Percentiles rank a stretch among this genome's conserved stretches.
Conservation (phyloP, 2,113 vertebrate genomes). For the Pelodiscus sinensis region DNA sequence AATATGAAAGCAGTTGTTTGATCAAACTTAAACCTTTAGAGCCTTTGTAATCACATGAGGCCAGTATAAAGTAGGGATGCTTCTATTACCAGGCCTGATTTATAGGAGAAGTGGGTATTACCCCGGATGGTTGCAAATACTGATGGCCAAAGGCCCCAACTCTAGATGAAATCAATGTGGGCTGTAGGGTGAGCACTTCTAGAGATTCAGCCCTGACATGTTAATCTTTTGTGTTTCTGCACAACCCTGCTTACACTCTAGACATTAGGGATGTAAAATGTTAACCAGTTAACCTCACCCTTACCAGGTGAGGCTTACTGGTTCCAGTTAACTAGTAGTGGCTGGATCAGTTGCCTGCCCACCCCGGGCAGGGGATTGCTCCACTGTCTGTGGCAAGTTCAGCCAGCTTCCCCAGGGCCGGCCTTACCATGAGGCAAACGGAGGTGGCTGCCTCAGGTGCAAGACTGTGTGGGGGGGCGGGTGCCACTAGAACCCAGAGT, state of each 20-base stretch:
- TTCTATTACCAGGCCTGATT: not conserved
- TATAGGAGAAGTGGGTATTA: not conserved
- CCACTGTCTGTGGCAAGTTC: too few relatives aligned
- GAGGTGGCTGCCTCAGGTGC: too few relatives aligned
- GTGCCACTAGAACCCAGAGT: too few relatives aligned
- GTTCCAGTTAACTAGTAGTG: too few relatives aligned
- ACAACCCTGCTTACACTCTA: not conserved
- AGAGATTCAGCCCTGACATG: not conserved
- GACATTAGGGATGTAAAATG: too few relatives aligned
- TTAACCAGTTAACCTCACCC: too few relatives aligned
- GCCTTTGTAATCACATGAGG: not conserved
- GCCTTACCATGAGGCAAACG: too few relatives aligned
- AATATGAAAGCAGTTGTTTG: not conserved
- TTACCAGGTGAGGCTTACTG: too few relatives aligned
- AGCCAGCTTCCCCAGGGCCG: too few relatives aligned
- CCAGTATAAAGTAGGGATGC: not conserved
- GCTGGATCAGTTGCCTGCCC: too few relatives aligned
- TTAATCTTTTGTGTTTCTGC: not conserved
- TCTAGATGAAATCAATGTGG: not conserved
- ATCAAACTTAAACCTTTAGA: not conserved
- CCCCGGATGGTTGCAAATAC: rapidly evolving
- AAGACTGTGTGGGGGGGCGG: too few relatives aligned
- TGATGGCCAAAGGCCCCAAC: not conserved
- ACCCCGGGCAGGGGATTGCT: too few relatives aligned
- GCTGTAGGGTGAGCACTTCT: not conserved